phyloP scores from a whole-genome alignment of 2,113 vertebrate species.

The Pygoscelis antarcticus region DNA sequence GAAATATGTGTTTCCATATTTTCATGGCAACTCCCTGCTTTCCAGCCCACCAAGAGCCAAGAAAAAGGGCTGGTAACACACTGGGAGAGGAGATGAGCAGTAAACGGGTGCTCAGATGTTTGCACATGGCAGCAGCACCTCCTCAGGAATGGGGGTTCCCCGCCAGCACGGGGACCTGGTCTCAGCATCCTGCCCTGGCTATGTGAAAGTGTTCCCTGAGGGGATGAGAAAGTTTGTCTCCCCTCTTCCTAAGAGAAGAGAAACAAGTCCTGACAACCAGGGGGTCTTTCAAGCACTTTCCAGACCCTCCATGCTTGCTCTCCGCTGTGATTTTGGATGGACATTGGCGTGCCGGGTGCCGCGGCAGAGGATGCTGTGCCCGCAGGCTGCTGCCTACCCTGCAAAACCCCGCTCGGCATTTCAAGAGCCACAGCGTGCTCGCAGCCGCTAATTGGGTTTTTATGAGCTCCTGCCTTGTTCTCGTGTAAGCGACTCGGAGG shows the following conservation, averaged over 20 bases:
- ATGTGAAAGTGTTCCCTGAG: neutral
- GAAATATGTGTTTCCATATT: neutral
- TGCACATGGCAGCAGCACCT: neutral
- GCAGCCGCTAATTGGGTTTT: neutral
- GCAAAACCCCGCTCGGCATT: fast-evolving
- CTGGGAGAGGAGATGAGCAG: neutral
- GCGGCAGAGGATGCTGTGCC: neutral
- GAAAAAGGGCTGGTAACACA: neutral
- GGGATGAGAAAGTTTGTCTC: neutral
- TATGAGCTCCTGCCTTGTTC: neutral
- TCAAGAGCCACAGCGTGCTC: fast-evolving
- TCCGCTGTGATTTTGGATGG: neutral
- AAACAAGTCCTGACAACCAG: neutral
- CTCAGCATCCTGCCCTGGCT: neutral
- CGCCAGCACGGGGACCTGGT: fast-evolving
- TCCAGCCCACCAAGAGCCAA: neutral
- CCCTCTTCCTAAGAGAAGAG: neutral
- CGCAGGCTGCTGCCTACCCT: neutral
- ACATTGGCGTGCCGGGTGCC: fast-evolving
- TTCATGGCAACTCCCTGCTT: neutral
- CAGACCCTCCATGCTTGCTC: neutral
- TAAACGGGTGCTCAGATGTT: neutral
- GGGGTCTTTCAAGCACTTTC: neutral
- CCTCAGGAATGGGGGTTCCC: neutral
- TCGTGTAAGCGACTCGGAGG: neutral